Conservation (phyloP, 2,797 vertebrate species). For the Acanthornis magna region DNA sequence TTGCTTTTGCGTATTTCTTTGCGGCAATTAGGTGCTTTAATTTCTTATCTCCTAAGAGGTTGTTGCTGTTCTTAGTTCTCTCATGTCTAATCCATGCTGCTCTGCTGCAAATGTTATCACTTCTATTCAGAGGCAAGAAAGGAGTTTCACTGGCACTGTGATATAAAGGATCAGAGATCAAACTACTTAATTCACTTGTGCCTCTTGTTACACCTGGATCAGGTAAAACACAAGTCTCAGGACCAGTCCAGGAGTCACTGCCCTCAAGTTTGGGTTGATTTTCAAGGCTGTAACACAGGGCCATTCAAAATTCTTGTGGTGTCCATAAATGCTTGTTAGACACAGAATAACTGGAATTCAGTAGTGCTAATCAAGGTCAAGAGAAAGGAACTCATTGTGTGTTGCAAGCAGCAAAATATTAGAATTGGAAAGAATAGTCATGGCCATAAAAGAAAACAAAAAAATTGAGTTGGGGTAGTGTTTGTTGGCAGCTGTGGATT, state of each 20-base stretch:
- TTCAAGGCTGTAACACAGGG: not conserved
- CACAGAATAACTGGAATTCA: not conserved
- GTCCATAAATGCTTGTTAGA: not conserved
- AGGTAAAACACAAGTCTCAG: not conserved
- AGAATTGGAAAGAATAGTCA: not conserved
- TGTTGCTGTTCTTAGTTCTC: not conserved
- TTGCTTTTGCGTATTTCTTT: slow-evolving; percentile 14
- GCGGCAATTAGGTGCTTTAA: not conserved
- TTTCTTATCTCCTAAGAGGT: not conserved
- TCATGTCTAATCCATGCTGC: not conserved
- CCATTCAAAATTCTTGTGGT: not conserved
- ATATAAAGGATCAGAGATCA: not conserved
- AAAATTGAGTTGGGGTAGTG: fast-evolving
- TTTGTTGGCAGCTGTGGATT: not conserved
- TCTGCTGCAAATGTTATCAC: not conserved
- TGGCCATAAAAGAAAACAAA: too few relatives aligned
- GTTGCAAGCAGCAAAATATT: not conserved
- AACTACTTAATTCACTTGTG: not conserved
- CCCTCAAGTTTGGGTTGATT: not conserved
- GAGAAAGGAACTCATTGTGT: not conserved
- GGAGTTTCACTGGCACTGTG: not conserved
- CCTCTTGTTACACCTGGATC: too few relatives aligned
- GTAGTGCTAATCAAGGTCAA: not conserved
- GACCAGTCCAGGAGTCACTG: not conserved
- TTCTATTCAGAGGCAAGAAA: not conserved